Evolutionary conservation across 2,797 vertebrate species (phyloP).

Genomic region (Pempheris klunzingeri): DNA sequence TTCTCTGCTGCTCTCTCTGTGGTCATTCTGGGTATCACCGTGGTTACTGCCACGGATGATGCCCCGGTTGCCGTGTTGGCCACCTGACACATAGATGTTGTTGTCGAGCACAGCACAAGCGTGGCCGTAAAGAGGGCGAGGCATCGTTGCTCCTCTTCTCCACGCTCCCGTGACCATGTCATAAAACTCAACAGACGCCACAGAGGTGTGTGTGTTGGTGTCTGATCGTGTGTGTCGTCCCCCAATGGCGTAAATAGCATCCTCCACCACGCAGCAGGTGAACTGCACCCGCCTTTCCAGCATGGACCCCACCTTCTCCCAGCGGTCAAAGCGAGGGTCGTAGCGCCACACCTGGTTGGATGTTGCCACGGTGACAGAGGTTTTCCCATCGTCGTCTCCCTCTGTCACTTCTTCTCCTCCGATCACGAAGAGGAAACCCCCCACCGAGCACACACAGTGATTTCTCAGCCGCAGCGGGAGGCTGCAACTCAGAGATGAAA

Average conservation of each 20-base stretch:
- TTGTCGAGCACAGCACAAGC: slow-evolving; percentile 87
- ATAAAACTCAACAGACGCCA: slow-evolving; percentile 92
- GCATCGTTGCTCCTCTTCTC: slow-evolving; percentile 84
- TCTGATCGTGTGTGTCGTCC: slow-evolving; percentile 77
- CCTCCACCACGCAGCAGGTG: slow-evolving; percentile 87
- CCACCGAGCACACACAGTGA: slow-evolving; percentile 89
- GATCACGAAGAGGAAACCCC: slow-evolving; percentile 93
- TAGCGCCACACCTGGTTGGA: slow-evolving; percentile 91
- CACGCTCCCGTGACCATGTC: slow-evolving; percentile 88
- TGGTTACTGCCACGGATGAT: slow-evolving; percentile 54
- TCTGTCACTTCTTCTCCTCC: slow-evolving; percentile 88
- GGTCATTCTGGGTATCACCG: slow-evolving; percentile 76
- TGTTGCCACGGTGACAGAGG: slow-evolving; percentile 58
- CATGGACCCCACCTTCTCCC: slow-evolving; percentile 88
- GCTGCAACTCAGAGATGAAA: slow-evolving; percentile 77
- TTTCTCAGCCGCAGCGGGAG: slow-evolving; percentile 85
- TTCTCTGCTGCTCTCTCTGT: slow-evolving; percentile 86
- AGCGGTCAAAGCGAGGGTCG: slow-evolving; percentile 91
- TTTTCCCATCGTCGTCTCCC: slow-evolving; percentile 69
- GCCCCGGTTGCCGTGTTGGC: slow-evolving; percentile 82
- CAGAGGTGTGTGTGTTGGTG: slow-evolving; percentile 54
- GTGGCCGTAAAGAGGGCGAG: slow-evolving; percentile 88
- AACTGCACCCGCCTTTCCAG: slow-evolving; percentile 90
- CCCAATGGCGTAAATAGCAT: slow-evolving; percentile 90
- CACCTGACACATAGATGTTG: slow-evolving; percentile 91